These are phyloP conservation scores for Macaria notata DNA, from an alignment of 2,888 invertebrate species.

Conservation along the genomic window DNA sequence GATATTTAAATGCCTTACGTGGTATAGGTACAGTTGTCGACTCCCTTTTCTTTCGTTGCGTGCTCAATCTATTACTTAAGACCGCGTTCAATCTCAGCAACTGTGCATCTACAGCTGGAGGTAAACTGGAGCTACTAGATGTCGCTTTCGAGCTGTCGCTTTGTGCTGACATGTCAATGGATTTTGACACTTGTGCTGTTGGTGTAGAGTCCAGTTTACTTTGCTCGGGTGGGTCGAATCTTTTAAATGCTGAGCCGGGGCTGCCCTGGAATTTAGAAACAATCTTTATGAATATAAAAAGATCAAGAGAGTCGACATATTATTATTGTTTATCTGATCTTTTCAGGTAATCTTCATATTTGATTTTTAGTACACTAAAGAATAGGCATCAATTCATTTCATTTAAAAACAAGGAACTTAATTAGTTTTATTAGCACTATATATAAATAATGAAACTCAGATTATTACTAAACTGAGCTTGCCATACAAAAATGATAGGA, in stretches of 20 bases:
- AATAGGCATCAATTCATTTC: too few relatives aligned
- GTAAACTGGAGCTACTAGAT: slow-evolving; percentile 35
- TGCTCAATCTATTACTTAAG: slow-evolving; percentile 60
- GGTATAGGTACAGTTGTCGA: slow-evolving; percentile 42
- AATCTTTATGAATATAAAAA: neutral
- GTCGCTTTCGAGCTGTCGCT: slow-evolving; percentile 36
- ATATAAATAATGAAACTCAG: too few relatives aligned
- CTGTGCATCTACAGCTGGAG: slow-evolving; percentile 66
- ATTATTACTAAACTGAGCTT: too few relatives aligned
- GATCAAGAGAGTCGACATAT: too few relatives aligned
- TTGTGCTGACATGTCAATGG: slow-evolving; percentile 5
- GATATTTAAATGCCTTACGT: slow-evolving; percentile 32
- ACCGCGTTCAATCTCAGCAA: slow-evolving; percentile 76
- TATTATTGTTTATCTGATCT: too few relatives aligned
- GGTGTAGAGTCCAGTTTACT: too few relatives aligned
- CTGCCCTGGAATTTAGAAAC: slow-evolving; percentile 29
- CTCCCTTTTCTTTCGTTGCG: slow-evolving; percentile 54
- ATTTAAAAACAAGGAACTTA: too few relatives aligned
- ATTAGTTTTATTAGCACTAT: too few relatives aligned
- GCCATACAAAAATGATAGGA: too few relatives aligned
- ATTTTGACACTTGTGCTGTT: slow-evolving; percentile 14
- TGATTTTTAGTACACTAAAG: too few relatives aligned
- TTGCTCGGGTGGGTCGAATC: slow-evolving; percentile 7
- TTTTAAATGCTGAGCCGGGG: slow-evolving; percentile 35
- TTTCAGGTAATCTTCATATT: too few relatives aligned